Evolutionary conservation across 1,140 invertebrate species (phyloP).

Genomic region (Tyrophagus putrescentiae): DNA sequence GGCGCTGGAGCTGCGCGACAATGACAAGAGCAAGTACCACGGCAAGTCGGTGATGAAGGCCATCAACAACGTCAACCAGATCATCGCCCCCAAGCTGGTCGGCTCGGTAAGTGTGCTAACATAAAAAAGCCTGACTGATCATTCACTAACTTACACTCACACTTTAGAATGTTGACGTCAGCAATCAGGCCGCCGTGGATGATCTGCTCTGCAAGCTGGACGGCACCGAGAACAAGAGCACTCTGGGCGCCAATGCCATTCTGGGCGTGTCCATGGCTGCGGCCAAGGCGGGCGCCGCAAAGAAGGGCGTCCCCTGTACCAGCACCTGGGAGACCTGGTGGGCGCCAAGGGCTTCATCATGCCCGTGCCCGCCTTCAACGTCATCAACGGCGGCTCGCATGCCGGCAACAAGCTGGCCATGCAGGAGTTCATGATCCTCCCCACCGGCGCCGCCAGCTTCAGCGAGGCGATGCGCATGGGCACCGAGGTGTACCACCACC

Average conservation of each 20-base stretch:
- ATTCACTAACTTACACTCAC: not conserved
- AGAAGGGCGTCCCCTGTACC: conserved; percentile 75
- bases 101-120: conserved; percentile 47
- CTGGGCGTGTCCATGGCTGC: conserved; percentile 90
- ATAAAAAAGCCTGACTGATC: conserved; percentile 33
- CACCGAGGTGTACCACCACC: conserved; percentile 85
- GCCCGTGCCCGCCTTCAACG: conserved; percentile 93
- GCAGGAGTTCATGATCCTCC: conserved; percentile 96
- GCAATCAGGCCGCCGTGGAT: conserved; percentile 81
- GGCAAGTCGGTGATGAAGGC: conserved; percentile 90
- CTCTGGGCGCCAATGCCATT: conserved; percentile 89
- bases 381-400: conserved; percentile 97
- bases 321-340: conserved; percentile 66
- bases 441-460: conserved; percentile 74
- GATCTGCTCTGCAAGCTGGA: conserved; percentile 80
- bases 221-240: conserved; percentile 85
- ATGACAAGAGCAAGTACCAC: conserved; percentile 72
- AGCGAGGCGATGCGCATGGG: conserved; percentile 98
- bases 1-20: conserved; percentile 86
- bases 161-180: conserved; percentile 50
- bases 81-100: conserved; percentile 67
- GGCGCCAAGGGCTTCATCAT: conserved; percentile 76
- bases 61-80: conserved; percentile 72
- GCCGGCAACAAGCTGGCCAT: conserved; percentile 97
- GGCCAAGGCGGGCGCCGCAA: conserved; percentile 86